A percentile compares a stretch with the other conserved stretches of the same genome.
phyloP scores from a whole-genome alignment of 2,797 vertebrate genomes.

The Chloroceryle amazona region DNA sequence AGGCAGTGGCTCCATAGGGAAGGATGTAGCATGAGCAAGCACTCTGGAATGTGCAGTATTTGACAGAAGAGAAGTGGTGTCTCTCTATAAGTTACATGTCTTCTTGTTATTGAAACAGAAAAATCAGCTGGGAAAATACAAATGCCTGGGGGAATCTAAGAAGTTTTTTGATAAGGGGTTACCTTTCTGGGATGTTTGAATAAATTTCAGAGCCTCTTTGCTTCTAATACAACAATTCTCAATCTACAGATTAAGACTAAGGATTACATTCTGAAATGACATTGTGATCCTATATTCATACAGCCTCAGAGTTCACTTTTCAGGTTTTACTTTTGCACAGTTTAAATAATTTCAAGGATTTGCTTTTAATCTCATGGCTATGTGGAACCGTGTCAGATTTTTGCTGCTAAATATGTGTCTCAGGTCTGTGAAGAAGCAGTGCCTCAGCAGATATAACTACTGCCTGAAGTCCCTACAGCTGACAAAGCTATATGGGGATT shows the following conservation, averaged over 20 bases:
- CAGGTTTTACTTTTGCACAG: not conserved
- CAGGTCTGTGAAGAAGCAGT: not conserved
- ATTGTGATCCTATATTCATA: not conserved
- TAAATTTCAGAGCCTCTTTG: not conserved
- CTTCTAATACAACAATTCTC: not conserved
- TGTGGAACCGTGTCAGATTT: not conserved
- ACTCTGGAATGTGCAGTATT: constrained; percentile 91
- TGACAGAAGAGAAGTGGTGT: constrained; percentile 76
- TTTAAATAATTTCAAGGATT: not conserved
- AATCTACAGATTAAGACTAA: not conserved
- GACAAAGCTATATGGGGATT: not conserved
- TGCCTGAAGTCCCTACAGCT: not conserved
- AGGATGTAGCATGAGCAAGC: constrained; percentile 89
- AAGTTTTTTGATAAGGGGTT: not conserved
- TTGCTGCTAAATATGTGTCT: not conserved
- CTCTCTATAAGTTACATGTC: constrained; percentile 63
- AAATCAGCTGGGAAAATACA: not conserved
- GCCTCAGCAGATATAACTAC: not conserved
- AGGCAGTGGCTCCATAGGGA: constrained; percentile 88
- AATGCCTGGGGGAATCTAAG: not conserved
- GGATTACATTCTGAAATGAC: not conserved
- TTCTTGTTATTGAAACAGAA: constrained; percentile 19
- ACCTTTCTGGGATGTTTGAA: not conserved
- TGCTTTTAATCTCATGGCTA: not conserved
- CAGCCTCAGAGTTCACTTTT: not conserved